Percentiles rank a stretch among this genome's conserved stretches.
phyloP scores from a whole-genome alignment of 2,113 vertebrate genomes.

The Sus scrofa region DNA sequence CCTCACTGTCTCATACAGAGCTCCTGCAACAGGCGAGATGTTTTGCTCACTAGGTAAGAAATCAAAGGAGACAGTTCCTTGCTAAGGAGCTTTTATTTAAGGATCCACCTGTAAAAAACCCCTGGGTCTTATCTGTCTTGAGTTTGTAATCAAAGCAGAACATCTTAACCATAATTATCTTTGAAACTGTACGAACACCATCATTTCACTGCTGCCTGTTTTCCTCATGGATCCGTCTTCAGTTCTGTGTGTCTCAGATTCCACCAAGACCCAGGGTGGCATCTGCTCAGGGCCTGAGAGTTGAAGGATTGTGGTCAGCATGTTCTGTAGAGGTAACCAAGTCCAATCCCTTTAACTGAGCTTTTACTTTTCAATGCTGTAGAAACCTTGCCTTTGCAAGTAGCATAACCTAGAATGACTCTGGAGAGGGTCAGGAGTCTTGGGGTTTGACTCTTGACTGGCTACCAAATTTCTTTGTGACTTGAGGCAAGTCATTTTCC shows the following conservation, averaged over 20 bases:
- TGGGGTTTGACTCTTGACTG: background rate
- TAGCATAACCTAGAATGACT: fast-evolving
- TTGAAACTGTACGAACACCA: fast-evolving
- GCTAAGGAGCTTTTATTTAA: background rate
- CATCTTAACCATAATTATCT: too few species aligned
- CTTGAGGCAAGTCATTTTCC: background rate
- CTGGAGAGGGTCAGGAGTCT: background rate
- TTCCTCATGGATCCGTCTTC: fast-evolving
- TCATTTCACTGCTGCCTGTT: background rate
- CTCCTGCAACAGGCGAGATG: background rate
- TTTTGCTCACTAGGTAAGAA: background rate
- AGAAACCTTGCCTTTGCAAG: background rate
- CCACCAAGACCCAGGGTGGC: too few species aligned
- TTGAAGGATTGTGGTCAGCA: background rate
- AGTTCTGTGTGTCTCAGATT: background rate
- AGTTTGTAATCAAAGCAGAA: background rate
- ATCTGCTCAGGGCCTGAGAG: background rate
- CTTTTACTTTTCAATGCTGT: background rate
- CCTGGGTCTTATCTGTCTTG: background rate
- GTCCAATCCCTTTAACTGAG: fast-evolving
- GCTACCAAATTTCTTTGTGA: background rate
- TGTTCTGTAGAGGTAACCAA: background rate
- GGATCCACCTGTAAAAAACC: background rate
- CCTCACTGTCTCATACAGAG: background rate
- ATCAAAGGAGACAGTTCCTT: background rate